Base-by-base conservation (phyloP, 2,888 invertebrate species). In the Pasiphila rectangulata region DNA sequence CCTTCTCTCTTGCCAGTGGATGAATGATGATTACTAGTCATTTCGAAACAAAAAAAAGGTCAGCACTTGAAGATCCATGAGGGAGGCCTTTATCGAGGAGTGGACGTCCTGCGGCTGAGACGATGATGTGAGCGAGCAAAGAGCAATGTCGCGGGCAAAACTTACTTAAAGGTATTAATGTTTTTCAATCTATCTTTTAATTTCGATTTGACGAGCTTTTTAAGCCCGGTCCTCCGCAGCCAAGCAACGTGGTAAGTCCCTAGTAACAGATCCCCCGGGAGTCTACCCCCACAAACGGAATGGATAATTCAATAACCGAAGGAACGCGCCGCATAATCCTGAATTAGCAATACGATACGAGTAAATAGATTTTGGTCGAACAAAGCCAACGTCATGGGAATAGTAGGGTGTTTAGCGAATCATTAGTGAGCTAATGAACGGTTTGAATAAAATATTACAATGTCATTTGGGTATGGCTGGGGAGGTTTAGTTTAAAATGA, bases 301-400 rank as follows among this genome's bases (percentile, higher is more conserved):
- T 86, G 60, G 76, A 79, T 86, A 84, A 88, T 88, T 88, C 75
- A 87, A 88, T 88, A 82, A 86, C 77, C 77, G 71, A 65, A 67
- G 83, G 83, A 84, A 87, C 86, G 83, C 82, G 72, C 69, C 72
- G 69, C 65, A 79, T 86, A 83, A 88, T 85, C 79, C 75, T 64
- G 47, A 83, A 88, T 88, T 88, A 88, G 88, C 87, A 87, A 88
- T 87, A 86, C 83, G 87, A 88, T 88, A 87, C 84, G 73, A 82
- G 80, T 83, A 83, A 83, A 83, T 83, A 83, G 82, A 83, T 83
- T 83, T 83, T 67, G 82, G 80, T 75, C 60, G 72, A 71, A 77
- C 77, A 77, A 81, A 81, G 79, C 78, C 69, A 70, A 70, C 69
- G 75, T 59, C 81, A 52, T 60, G 82, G 83, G 82, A 82, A 76